Evolutionary conservation across 2,888 invertebrate genomes (phyloP).

Genomic region (Hirtodrosophila histrioides): DNA sequence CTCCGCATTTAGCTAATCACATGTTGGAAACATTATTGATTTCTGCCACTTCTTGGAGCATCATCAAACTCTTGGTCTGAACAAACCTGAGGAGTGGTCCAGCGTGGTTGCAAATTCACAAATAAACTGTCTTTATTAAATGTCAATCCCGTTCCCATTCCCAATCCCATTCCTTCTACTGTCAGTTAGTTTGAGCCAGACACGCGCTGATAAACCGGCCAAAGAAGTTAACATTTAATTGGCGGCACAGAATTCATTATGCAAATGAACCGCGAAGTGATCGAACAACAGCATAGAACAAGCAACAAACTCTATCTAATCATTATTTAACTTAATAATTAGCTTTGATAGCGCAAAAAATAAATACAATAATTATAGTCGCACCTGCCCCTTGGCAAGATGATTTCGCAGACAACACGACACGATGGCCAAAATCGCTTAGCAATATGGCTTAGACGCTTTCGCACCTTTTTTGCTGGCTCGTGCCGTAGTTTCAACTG

Average conservation of each 20-base stretch:
- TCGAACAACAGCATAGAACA: slow-evolving; percentile 33
- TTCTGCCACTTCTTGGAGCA: slow-evolving; percentile 31
- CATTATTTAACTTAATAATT: slow-evolving; percentile 73
- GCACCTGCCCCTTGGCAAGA: slow-evolving; percentile 40
- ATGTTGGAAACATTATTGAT: slow-evolving; percentile 20
- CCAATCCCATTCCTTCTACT: slow-evolving; percentile 13
- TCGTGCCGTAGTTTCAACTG: slow-evolving; percentile 54
- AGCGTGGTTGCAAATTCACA: background rate
- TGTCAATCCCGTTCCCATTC: slow-evolving; percentile 17
- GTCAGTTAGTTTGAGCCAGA: slow-evolving; percentile 6
- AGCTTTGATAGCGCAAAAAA: slow-evolving; percentile 46
- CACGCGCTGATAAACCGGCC: slow-evolving; percentile 70
- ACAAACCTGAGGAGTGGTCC: background rate
- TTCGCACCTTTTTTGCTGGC: slow-evolving; percentile 66
- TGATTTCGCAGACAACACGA: slow-evolving; percentile 26
- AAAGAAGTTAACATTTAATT: slow-evolving; percentile 57
- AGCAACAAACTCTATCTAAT: slow-evolving; percentile 49
- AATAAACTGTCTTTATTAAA: slow-evolving; percentile 13
- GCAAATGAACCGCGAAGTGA: slow-evolving; percentile 59
- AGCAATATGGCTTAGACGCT: slow-evolving; percentile 51
- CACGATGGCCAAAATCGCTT: slow-evolving; percentile 22
- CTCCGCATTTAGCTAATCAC: slow-evolving; percentile 62
- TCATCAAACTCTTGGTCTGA: background rate
- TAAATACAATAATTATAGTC: slow-evolving; percentile 39
- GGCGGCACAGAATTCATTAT: slow-evolving; percentile 64